phyloP scores from a whole-genome alignment of 1,140 invertebrate species.

The Aphis craccivora region DNA sequence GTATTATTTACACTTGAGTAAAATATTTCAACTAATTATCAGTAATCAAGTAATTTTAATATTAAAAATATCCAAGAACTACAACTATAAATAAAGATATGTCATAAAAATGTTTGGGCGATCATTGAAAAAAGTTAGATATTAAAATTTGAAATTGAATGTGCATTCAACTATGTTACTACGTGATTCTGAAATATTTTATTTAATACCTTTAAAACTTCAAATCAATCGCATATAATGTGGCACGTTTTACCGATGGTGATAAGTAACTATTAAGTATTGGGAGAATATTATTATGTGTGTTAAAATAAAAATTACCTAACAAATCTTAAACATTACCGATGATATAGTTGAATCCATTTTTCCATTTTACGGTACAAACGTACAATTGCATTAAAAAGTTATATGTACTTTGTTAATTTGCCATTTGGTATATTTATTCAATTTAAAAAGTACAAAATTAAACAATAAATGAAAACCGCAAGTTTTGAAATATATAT shows the following conservation, averaged over 20 bases:
- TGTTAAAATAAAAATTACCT: background rate
- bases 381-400: background rate
- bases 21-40: background rate
- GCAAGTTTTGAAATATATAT: background rate
- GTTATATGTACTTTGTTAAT: background rate
- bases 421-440: background rate
- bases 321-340: background rate
- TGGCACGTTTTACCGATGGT: background rate
- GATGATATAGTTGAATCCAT: background rate
- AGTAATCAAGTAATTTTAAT: background rate
- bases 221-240: background rate
- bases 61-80: background rate
- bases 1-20: background rate
- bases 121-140: background rate
- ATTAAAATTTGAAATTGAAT: background rate
- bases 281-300: background rate
- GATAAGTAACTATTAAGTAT: background rate
- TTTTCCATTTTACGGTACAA: background rate
- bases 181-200: background rate
- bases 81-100: background rate
- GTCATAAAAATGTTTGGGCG: background rate
- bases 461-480: background rate
- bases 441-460: background rate
- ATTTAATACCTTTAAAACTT: background rate
- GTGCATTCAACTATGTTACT: background rate